Base-by-base conservation (phyloP, 1,140 invertebrate species). In the Diabrotica virgifera region DNA sequence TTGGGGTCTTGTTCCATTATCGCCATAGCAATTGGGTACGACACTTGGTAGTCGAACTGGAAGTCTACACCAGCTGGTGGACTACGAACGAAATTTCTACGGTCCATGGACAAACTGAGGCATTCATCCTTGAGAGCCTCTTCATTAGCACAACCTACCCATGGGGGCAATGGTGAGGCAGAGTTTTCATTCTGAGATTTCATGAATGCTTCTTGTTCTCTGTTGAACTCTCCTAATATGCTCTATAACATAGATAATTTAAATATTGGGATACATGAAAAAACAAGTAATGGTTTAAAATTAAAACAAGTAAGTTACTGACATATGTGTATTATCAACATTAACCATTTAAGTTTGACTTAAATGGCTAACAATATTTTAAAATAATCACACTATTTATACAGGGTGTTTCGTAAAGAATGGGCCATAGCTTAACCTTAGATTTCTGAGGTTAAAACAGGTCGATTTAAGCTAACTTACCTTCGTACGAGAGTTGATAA, bases 51-150 rank as follows among this genome's bases (percentile, higher is more conserved):
- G 78, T 98, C 94, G 85, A 98, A 98, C 57, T 94, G 87, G 80
- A 97, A 98, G 79, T 96, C 90, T 40, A 97, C 94, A 59, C 95
- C 96, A 63, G 92, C 88, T 50, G 97, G 97, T 55, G 97, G 96
- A 77, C 92, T 94, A 74, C 97, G 89, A 56, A 98, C 89, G 80
- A 99, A 99, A 84, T 98, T 99, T 77, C 96, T 86, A 75, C 92
- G 91, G 82, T 99, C 96, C 76, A 88, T 91, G 67, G 95, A 97
- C 38, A 99, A 84, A 24, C 92, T 92, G 64, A 99, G 83, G 75
- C 97, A 96, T 82, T 98, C 95, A 77, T 94, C 90, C 80, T 97
- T 97, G 52, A 99, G 87, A 60, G 86, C 87, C 40, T 92, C 89
- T 79, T 96, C 94, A 77, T 96, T 94, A 60, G 89, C 85, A 69